phyloP scores from a whole-genome alignment of 1,140 invertebrate species.

The Papilio aristodemus region DNA sequence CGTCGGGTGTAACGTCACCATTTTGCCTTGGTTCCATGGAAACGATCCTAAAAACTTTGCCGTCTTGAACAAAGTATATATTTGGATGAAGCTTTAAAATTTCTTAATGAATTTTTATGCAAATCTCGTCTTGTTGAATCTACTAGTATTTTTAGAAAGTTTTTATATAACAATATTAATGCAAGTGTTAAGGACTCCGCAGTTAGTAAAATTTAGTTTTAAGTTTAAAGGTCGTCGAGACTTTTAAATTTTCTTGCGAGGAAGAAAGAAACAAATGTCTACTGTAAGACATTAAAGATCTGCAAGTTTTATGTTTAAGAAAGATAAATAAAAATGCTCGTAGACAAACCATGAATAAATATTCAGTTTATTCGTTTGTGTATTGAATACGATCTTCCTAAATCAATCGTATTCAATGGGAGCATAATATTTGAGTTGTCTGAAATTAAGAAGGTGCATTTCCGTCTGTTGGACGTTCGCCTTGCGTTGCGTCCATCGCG shows the following conservation, averaged over 20 bases:
- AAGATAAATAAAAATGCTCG: too few relatives aligned
- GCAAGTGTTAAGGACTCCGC: neutral
- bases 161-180: neutral
- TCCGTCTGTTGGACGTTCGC: slow-evolving; percentile 39
- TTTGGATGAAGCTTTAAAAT: neutral
- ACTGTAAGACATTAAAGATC: too few relatives aligned
- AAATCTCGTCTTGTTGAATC: neutral
- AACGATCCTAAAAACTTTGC: neutral
- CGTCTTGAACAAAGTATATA: neutral
- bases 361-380: too few relatives aligned
- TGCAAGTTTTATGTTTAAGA: too few relatives aligned
- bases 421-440: too few relatives aligned
- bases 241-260: too few relatives aligned
- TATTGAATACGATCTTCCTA: too few relatives aligned
- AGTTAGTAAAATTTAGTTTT: slow-evolving; percentile 3
- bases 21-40: neutral
- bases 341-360: too few relatives aligned
- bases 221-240: too few relatives aligned
- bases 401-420: too few relatives aligned
- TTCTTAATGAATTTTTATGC: neutral
- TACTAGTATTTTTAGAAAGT: neutral
- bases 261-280: too few relatives aligned
- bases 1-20: neutral
- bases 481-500: slow-evolving; percentile 35
- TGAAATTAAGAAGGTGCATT: slow-evolving; percentile 25